Conservation (phyloP, 2,797 vertebrate species). For the Knipowitschia caucasica region DNA sequence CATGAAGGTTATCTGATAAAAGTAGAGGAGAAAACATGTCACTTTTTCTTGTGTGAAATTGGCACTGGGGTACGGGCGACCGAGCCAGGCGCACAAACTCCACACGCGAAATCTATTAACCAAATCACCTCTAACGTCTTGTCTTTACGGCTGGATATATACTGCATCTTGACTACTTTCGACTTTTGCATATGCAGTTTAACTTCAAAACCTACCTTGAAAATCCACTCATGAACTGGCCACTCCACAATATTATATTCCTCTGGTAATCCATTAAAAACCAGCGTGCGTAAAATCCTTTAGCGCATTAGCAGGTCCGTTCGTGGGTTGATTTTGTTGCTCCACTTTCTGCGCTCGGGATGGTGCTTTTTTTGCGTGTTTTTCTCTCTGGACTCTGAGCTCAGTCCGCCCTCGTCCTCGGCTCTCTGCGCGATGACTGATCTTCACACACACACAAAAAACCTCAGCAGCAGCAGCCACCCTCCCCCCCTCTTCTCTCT, state of each 20-base stretch:
- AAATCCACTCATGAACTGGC: constrained; percentile 51
- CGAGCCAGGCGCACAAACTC: neutral
- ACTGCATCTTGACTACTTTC: neutral
- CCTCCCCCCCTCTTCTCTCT: constrained; percentile 33
- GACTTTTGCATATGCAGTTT: constrained; percentile 3
- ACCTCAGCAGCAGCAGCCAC: constrained; percentile 39
- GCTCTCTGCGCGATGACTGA: constrained; percentile 73
- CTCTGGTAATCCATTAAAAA: constrained; percentile 68
- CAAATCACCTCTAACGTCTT: neutral
- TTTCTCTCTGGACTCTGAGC: constrained; percentile 10
- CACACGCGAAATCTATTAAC: neutral
- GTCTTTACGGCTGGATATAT: neutral
- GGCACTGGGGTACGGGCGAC: constrained; percentile 6
- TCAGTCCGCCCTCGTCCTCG: constrained; percentile 50
- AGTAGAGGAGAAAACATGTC: constrained; percentile 3
- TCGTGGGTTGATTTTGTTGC: constrained; percentile 39
- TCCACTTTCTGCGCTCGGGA: constrained; percentile 62
- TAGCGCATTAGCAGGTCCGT: constrained; percentile 47
- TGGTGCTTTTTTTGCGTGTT: constrained; percentile 55
- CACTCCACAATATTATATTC: constrained; percentile 61
- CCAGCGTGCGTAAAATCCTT: constrained; percentile 42
- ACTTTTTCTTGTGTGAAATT: neutral
- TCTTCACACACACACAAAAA: constrained; percentile 62
- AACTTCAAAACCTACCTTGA: constrained; percentile 55
- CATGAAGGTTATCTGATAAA: neutral